A percentile compares a stretch with the other conserved stretches of the same genome.
Evolutionary conservation across 1,140 invertebrate species (phyloP).

Genomic region (Drosophila guanche): DNA sequence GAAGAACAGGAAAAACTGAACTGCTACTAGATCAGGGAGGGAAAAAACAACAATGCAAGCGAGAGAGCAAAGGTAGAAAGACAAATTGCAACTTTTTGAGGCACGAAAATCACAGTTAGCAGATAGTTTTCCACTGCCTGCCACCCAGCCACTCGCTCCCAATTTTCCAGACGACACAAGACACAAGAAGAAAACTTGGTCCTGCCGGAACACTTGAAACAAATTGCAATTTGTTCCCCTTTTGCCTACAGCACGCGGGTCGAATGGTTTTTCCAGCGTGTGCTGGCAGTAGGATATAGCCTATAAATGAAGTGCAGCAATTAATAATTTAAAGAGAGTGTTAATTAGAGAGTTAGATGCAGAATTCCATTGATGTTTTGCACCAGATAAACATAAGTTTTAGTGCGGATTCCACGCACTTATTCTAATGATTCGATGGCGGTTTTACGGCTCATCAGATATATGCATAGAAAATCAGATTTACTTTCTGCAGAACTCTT

Average conservation of each 20-base stretch:
- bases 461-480: too few relatives aligned
- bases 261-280: conserved; percentile 10
- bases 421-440: too few relatives aligned
- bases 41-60: conserved; percentile 22
- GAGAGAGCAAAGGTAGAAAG: conserved; percentile 52
- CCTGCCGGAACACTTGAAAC: conserved; percentile 73
- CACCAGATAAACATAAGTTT: too few relatives aligned
- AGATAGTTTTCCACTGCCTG: conserved; percentile 58
- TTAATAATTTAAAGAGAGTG: conserved; percentile 78
- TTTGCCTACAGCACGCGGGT: conserved; percentile 28
- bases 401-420: too few relatives aligned
- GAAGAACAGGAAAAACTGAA: conserved; percentile 12
- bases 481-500: too few relatives aligned
- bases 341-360: conserved; percentile 60
- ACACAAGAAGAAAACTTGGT: conserved; percentile 57
- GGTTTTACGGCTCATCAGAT: too few relatives aligned
- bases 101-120: conserved; percentile 65
- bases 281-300: conserved; percentile 8
- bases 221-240: conserved; percentile 72
- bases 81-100: conserved; percentile 74
- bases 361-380: background rate
- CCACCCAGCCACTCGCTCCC: background rate
- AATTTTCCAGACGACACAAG: conserved; percentile 29
- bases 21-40: conserved; percentile 18
- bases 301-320: conserved; percentile 78